Conservation (phyloP, 1,140 invertebrate genomes). For the Dendrolimus punctatus region DNA sequence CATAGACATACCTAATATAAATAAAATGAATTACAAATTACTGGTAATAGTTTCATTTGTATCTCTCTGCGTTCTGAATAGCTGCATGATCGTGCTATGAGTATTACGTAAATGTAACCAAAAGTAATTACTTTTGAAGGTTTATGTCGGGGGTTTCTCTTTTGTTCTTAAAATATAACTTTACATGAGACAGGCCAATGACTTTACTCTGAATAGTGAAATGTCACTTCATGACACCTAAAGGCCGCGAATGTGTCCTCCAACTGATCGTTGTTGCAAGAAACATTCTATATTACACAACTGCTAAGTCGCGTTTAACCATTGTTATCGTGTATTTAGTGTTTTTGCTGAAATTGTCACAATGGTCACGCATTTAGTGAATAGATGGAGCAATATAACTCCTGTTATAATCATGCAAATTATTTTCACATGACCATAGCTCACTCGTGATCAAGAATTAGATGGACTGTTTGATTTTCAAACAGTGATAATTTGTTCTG, state of each 20-base stretch:
- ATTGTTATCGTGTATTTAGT: constrained; percentile 13
- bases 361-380: constrained; percentile 8
- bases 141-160: constrained; percentile 8
- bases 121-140: constrained; percentile 9
- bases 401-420: too few species aligned
- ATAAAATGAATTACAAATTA: constrained; percentile 55
- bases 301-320: constrained; percentile 12
- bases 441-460: too few species aligned
- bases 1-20: constrained; percentile 62
- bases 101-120: constrained; percentile 6
- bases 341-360: constrained; percentile 7
- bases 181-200: not conserved
- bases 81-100: not conserved
- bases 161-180: not conserved
- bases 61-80: constrained; percentile 1
- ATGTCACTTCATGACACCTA: constrained; percentile 28
- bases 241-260: constrained; percentile 37
- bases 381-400: constrained; percentile 5
- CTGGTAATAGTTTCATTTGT: constrained; percentile 17
- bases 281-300: constrained; percentile 30
- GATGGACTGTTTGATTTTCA: too few species aligned
- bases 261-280: constrained; percentile 28
- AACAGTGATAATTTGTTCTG: too few species aligned
- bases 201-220: constrained; percentile 18
- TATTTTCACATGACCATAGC: too few species aligned